Conservation (phyloP, 2,797 vertebrate species). For the Thripadectes ignobilis region DNA sequence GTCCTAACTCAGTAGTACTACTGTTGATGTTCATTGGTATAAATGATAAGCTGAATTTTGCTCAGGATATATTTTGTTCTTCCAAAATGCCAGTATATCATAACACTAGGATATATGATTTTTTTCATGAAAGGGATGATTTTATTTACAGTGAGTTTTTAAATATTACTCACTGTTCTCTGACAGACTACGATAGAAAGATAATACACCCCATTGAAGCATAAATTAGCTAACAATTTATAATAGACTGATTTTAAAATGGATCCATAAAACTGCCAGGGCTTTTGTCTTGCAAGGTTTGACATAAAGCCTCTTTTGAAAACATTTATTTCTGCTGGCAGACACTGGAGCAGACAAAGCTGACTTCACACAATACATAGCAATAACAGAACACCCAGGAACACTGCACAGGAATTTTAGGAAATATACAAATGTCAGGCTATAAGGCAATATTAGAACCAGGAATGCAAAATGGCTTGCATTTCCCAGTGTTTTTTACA, state of each 20-base stretch:
- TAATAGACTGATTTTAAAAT: background rate
- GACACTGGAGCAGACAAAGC: background rate
- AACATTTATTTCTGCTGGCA: background rate
- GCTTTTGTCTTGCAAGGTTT: background rate
- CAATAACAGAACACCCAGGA: background rate
- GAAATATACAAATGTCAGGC: background rate
- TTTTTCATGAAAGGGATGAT: background rate
- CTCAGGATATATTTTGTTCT: background rate
- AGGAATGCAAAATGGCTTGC: background rate
- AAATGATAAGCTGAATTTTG: background rate
- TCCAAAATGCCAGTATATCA: background rate
- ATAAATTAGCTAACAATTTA: conserved; percentile 27
- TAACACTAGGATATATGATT: background rate
- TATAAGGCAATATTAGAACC: background rate
- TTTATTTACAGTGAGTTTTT: background rate
- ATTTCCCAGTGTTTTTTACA: background rate
- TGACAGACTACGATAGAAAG: background rate
- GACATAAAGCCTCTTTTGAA: background rate
- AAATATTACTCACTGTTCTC: background rate
- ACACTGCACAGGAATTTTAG: background rate
- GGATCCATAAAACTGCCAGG: background rate
- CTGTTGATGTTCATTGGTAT: background rate
- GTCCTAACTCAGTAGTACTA: background rate
- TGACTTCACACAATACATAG: background rate
- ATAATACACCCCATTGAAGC: background rate